phyloP scores from a whole-genome alignment of 2,888 invertebrate genomes.

The Rhorus exstirpatorius region DNA sequence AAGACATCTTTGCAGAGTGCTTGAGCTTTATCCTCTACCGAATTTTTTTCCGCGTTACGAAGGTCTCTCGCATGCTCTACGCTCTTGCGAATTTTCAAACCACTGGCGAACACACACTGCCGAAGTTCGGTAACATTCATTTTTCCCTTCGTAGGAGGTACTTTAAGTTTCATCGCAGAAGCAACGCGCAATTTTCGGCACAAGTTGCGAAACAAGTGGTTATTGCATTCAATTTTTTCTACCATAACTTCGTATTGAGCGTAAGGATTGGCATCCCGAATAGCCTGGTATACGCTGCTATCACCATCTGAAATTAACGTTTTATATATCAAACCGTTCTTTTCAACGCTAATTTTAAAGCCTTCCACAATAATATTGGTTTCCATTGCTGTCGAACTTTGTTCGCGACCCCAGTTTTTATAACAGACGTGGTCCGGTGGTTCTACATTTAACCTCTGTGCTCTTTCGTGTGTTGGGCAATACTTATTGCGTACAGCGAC shows the following conservation, averaged over 20 bases:
- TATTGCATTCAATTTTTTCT: slow-evolving; percentile 79
- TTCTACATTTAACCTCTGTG: slow-evolving; percentile 29
- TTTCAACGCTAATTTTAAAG: slow-evolving; percentile 35
- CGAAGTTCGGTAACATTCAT: slow-evolving; percentile 19
- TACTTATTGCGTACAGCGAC: slow-evolving; percentile 75
- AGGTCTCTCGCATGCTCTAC: slow-evolving; percentile 18
- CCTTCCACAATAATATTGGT: slow-evolving; percentile 50
- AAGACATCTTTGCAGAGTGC: no score
- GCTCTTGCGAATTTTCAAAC: slow-evolving; percentile 32
- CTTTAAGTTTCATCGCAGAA: background rate
- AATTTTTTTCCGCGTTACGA: no score
- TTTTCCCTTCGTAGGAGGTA: background rate
- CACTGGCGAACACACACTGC: slow-evolving; percentile 23
- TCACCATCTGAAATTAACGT: slow-evolving; percentile 74
- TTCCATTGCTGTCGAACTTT: slow-evolving; percentile 75
- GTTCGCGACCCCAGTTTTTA: slow-evolving; percentile 73
- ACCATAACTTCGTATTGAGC: slow-evolving; percentile 61
- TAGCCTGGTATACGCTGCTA: slow-evolving; percentile 76
- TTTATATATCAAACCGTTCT: slow-evolving; percentile 29
- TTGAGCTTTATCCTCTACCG: no score
- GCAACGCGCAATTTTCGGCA: slow-evolving; percentile 43
- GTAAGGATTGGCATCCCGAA: slow-evolving; percentile 73
- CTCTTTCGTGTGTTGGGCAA: slow-evolving; percentile 60
- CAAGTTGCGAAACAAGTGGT: slow-evolving; percentile 74
- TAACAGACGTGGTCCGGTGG: slow-evolving; percentile 71